Evolutionary conservation across 1,140 invertebrate species (phyloP), one percentile per base, ranked within the genome.

Genomic region (Lepidurus apus): DNA sequence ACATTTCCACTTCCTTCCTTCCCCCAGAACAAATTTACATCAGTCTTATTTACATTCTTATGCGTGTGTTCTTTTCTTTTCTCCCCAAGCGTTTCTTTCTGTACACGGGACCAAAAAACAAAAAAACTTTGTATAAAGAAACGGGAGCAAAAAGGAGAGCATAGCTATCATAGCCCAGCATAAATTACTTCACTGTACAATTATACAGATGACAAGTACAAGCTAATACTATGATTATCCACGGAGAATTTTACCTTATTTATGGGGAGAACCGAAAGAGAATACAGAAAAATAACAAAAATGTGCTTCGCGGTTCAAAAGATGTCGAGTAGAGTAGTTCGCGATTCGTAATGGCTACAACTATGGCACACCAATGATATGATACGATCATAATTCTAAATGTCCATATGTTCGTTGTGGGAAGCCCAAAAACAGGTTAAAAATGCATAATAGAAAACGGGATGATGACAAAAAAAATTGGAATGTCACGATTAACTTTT

Each of bases 141-240:
- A 21, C 17, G 53, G 53, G 53, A 65, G 53, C 53, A 65, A 65
- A 13, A 65, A 65, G 47, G 13, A 65, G 21, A 65, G 53, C 53
- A 65, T 21, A 65, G 53, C 53, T 17, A 65, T 65, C 53, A 65
- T 65, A 65, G 53, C 53, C 53, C 53, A 65, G 53, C 53, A 65
- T 65, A 65, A 65, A 65, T 65, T 65, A 65, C 53, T 65, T 65
- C 53, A 65, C 53, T 65, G 53, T 65, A 65, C 53, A 65, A 65
- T 65, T 65, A 65, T 65, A 65, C 53, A 65, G 53, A 65, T 65
- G 53, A 65, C 53, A 65, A 65, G 53, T 65, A 65, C 53, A 65
- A 9, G 53, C 53, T 65, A 65, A 65, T 65, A 65, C 53, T 65
- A 65, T 65, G 53, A 65, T 65, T 65, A 65, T 65, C 53, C 53